Percentiles rank a stretch among this genome's conserved stretches.
Conservation (phyloP, 2,797 vertebrate genomes). For the Falco cherrug region DNA sequence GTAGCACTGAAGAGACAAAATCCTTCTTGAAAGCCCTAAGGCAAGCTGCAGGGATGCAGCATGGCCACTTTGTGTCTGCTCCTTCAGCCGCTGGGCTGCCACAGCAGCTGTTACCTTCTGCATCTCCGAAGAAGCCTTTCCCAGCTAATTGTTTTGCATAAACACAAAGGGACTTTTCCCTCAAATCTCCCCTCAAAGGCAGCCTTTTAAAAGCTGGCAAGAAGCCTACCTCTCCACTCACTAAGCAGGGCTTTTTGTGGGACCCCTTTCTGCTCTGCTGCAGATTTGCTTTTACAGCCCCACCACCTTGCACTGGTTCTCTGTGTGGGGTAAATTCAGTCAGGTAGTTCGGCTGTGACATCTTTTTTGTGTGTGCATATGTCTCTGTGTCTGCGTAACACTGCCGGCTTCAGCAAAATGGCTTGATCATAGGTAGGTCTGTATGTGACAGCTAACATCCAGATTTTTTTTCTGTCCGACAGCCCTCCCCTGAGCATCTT, state of each 20-base stretch:
- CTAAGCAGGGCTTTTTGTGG: neutral
- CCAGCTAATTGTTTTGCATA: neutral
- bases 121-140: neutral
- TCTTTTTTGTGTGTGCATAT: fast-evolving
- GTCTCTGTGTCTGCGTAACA: fast-evolving
- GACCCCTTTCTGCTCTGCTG: neutral
- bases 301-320: fast-evolving
- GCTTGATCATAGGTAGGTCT: neutral
- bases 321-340: neutral
- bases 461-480: neutral
- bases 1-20: neutral
- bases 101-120: constrained; percentile 47
- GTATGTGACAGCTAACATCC: fast-evolving
- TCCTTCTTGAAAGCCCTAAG: neutral
- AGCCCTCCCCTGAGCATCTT: neutral
- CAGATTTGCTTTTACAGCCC: neutral
- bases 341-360: neutral
- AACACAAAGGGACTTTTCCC: neutral
- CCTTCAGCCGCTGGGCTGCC: neutral
- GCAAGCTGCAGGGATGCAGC: neutral
- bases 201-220: neutral
- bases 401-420: neutral
- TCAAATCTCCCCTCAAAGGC: neutral
- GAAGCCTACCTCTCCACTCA: neutral
- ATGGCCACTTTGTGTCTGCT: neutral